A percentile compares a stretch with the other conserved stretches of the same genome.
These are phyloP conservation scores for Piaya cayana DNA, from an alignment of 2,113 vertebrate genomes.

Conservation along the genomic window DNA sequence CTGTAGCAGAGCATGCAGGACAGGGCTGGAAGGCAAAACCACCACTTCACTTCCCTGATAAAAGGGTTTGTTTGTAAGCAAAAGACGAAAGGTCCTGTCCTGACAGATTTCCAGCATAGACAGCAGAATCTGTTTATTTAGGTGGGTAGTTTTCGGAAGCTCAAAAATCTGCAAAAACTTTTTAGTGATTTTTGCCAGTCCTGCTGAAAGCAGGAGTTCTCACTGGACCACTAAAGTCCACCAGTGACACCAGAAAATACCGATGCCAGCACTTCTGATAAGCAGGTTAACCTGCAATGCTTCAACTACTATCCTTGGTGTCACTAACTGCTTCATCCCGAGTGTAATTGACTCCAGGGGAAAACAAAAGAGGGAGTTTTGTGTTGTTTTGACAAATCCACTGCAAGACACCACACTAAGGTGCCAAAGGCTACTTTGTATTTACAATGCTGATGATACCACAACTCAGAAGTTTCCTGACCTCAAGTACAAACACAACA, in stretches of 20 bases:
- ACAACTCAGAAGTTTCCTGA: constrained; percentile 65
- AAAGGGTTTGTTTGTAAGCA: background rate
- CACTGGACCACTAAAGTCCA: constrained; percentile 11
- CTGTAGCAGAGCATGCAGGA: background rate
- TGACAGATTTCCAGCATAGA: background rate
- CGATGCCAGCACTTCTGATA: constrained; percentile 42
- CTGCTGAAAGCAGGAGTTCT: constrained; percentile 49
- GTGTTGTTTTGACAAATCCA: constrained; percentile 53
- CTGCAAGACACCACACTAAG: constrained; percentile 43
- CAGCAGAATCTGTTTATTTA: background rate
- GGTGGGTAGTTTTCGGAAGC: background rate
- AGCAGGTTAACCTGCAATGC: constrained; percentile 60
- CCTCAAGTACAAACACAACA: constrained; percentile 65
- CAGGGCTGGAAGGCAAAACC: background rate
- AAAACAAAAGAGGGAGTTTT: constrained; percentile 48
- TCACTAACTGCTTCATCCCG: constrained; percentile 58
- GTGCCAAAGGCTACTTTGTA: constrained; percentile 66
- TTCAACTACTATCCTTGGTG: constrained; percentile 50
- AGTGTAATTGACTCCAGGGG: constrained; percentile 64
- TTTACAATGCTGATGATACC: constrained; percentile 59
- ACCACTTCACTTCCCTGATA: accelerated
- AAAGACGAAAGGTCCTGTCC: background rate
- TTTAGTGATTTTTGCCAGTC: constrained; percentile 35
- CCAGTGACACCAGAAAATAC: constrained; percentile 47
- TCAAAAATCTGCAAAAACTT: background rate